These are phyloP conservation scores for Zosterops lateralis DNA, from an alignment of 2,113 vertebrate species.

Conservation along the genomic window DNA sequence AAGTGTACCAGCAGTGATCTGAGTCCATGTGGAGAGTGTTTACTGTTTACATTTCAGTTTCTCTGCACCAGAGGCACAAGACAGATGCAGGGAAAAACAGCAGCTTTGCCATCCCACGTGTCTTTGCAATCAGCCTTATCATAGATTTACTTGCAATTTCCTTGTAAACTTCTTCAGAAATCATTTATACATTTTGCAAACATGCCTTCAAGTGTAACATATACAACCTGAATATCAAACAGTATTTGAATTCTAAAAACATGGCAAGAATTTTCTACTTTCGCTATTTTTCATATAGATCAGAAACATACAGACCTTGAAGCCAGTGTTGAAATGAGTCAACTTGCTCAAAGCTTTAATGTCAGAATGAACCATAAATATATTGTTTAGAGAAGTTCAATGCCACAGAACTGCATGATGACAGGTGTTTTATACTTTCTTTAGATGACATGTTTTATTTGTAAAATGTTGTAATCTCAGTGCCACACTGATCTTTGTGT, in stretches of 20 bases:
- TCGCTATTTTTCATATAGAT: fast-evolving
- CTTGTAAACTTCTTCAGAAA: conserved; percentile 9
- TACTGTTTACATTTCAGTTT: neutral
- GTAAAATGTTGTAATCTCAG: neutral
- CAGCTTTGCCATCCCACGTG: neutral
- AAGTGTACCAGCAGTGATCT: neutral
- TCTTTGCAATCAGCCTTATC: conserved; percentile 17
- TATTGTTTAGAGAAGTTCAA: neutral
- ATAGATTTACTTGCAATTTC: conserved; percentile 5
- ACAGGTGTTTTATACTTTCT: neutral
- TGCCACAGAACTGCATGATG: neutral
- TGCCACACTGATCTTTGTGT: neutral
- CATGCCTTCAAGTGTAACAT: neutral
- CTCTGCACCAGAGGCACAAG: neutral
- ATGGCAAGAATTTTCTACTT: neutral
- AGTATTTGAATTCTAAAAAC: neutral
- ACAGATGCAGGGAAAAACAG: neutral
- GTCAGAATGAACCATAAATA: neutral
- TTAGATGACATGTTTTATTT: neutral
- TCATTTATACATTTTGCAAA: neutral
- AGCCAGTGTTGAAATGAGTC: neutral
- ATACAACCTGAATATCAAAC: neutral
- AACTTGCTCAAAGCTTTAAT: neutral
- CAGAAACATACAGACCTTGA: neutral
- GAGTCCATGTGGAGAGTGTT: neutral